Evolutionary conservation across 2,113 vertebrate species (phyloP).

Genomic region (Cheilinus undulatus): DNA sequence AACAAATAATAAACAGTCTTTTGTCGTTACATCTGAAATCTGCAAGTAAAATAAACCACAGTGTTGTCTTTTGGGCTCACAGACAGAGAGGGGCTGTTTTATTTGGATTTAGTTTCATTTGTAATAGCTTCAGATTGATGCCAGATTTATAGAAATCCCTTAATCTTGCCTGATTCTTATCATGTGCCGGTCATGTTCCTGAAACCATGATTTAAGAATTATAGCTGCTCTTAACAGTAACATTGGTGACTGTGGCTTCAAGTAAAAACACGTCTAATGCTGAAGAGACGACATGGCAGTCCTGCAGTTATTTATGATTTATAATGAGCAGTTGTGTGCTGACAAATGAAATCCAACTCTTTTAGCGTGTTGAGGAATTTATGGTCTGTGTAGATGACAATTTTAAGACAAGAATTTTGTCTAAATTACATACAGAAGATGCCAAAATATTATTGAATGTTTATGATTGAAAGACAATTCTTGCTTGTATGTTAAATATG

Average conservation of each 20-base stretch:
- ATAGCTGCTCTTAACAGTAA: conserved; percentile 14
- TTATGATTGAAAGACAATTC: too few relatives aligned
- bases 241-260: conserved; percentile 7
- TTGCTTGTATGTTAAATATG: too few relatives aligned
- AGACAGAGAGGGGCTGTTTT: conserved; percentile 46
- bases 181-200: conserved; percentile 67
- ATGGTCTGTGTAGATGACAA: background rate
- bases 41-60: conserved; percentile 56
- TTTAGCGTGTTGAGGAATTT: background rate
- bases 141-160: conserved; percentile 69
- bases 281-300: background rate
- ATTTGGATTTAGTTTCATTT: conserved; percentile 59
- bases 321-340: background rate
- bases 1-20: conserved; percentile 38
- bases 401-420: background rate
- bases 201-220: conserved; percentile 43
- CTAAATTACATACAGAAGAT: background rate
- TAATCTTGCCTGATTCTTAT: conserved; percentile 72
- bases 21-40: conserved; percentile 46
- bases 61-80: conserved; percentile 31
- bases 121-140: conserved; percentile 60
- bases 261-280: background rate
- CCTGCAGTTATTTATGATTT: background rate
- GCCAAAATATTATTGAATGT: too few relatives aligned
- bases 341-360: background rate